phyloP scores from a whole-genome alignment of 2,888 invertebrate species.

The Pachymerium ferrugineum region DNA sequence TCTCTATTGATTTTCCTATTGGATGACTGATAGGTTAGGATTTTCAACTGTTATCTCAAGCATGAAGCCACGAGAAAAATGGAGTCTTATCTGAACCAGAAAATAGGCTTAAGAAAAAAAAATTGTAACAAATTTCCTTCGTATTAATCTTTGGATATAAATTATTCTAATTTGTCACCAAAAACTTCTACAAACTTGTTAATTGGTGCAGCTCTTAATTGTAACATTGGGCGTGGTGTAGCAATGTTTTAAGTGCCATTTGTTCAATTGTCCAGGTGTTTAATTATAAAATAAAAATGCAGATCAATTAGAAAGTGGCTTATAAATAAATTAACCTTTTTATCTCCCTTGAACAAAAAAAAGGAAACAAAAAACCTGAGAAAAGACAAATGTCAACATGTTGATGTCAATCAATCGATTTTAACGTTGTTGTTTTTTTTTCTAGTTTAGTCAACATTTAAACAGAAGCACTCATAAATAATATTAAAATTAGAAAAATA shows the following conservation, averaged over 20 bases:
- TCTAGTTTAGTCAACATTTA: too few species aligned
- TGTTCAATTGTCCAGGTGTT: slow-evolving; percentile 21
- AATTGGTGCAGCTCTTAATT: not conserved
- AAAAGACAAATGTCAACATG: too few species aligned
- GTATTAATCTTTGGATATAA: not conserved
- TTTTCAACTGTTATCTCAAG: slow-evolving; percentile 15
- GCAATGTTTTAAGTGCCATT: slow-evolving; percentile 3
- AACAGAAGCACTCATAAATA: too few species aligned
- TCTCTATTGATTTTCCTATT: not conserved
- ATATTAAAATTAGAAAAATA: too few species aligned
- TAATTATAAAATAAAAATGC: slow-evolving; percentile 1
- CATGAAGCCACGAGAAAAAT: slow-evolving; percentile 16
- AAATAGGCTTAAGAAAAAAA: slow-evolving; percentile 17
- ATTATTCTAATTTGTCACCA: slow-evolving; percentile 14
- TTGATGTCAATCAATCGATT: too few species aligned
- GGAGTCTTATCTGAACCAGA: slow-evolving; percentile 10
- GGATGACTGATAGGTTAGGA: slow-evolving; percentile 21
- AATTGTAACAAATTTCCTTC: slow-evolving; percentile 5
- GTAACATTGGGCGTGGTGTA: slow-evolving; percentile 14
- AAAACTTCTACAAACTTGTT: too few species aligned
- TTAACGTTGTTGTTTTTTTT: too few species aligned
- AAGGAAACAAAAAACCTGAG: too few species aligned
- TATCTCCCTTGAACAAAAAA: too few species aligned
- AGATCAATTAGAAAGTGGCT: too few species aligned
- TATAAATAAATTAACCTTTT: too few species aligned